A percentile compares a stretch with the other conserved stretches of the same genome.
Conservation (phyloP, 2,113 vertebrate genomes). For the Menidia beryllina region DNA sequence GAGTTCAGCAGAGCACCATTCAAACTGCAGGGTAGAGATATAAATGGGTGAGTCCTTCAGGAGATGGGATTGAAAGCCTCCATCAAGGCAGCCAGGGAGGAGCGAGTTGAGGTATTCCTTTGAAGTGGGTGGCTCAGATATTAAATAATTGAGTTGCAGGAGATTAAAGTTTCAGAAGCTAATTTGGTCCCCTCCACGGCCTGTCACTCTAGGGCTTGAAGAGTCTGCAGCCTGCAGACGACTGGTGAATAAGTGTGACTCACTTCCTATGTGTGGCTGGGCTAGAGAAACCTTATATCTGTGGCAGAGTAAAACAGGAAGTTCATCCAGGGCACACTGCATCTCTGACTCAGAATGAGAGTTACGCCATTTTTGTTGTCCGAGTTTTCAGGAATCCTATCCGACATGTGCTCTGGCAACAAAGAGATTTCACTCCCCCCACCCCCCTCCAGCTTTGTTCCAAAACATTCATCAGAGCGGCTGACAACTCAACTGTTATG, state of each 20-base stretch:
- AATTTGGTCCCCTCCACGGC: constrained; percentile 71
- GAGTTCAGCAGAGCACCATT: constrained; percentile 62
- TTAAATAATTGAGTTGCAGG: constrained; percentile 83
- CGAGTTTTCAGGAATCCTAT: constrained; percentile 76
- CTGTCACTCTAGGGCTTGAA: constrained; percentile 68
- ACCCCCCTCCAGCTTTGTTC: constrained; percentile 45
- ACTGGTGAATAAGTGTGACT: constrained; percentile 73
- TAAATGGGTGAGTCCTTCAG: constrained; percentile 67
- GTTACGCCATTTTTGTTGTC: constrained; percentile 77
- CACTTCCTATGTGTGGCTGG: constrained; percentile 77
- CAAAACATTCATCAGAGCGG: constrained; percentile 60
- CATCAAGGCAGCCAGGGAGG: constrained; percentile 61
- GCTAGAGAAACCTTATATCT: constrained; percentile 80
- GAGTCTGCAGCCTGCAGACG: constrained; percentile 70
- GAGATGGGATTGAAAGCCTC: constrained; percentile 70
- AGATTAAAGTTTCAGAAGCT: constrained; percentile 84
- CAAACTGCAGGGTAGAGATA: constrained; percentile 66
- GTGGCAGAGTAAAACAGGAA: constrained; percentile 75
- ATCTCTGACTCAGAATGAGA: constrained; percentile 69
- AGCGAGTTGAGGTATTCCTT: constrained; percentile 69
- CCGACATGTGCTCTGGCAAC: constrained; percentile 60
- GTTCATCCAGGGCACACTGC: constrained; percentile 75
- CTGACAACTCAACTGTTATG: constrained; percentile 70
- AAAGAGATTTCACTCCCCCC: constrained; percentile 69
- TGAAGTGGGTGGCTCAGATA: constrained; percentile 79